phyloP scores from a whole-genome alignment of 2,113 vertebrate genomes.

The Vicugna pacos region DNA sequence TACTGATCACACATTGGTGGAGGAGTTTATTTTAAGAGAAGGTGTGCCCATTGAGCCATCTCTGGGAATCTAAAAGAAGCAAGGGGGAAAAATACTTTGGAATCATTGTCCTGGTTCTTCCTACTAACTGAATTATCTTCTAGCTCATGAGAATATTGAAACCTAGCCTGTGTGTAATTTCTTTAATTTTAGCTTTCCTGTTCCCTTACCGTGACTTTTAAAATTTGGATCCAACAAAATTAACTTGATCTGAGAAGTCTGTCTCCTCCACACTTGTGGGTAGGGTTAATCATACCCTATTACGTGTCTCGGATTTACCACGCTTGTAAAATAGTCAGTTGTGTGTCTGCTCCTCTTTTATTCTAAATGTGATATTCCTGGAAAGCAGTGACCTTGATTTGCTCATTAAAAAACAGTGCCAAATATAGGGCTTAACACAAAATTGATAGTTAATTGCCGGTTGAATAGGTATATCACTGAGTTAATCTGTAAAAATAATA shows the following conservation, averaged over 20 bases:
- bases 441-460: neutral
- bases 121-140: neutral
- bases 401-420: neutral
- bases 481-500: conserved; percentile 44
- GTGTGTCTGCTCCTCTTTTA: neutral
- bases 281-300: conserved; percentile 12
- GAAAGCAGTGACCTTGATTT: conserved; percentile 54
- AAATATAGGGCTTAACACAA: neutral
- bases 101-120: neutral
- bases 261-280: neutral
- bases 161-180: neutral
- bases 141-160: neutral
- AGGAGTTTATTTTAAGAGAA: neutral
- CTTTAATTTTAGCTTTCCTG: conserved; percentile 65
- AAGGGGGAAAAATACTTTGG: neutral
- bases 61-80: neutral
- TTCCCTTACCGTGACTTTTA: conserved; percentile 12
- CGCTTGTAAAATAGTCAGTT: neutral
- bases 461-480: neutral
- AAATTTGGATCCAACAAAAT: conserved; percentile 16
- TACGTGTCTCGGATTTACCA: neutral
- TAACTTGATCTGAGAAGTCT: conserved; percentile 50
- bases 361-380: conserved; percentile 30
- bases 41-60: neutral
- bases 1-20: neutral